Evolutionary conservation across 2,797 vertebrate species (phyloP), one percentile per base, ranked within the genome.

Genomic region (Alosa sapidissima): DNA sequence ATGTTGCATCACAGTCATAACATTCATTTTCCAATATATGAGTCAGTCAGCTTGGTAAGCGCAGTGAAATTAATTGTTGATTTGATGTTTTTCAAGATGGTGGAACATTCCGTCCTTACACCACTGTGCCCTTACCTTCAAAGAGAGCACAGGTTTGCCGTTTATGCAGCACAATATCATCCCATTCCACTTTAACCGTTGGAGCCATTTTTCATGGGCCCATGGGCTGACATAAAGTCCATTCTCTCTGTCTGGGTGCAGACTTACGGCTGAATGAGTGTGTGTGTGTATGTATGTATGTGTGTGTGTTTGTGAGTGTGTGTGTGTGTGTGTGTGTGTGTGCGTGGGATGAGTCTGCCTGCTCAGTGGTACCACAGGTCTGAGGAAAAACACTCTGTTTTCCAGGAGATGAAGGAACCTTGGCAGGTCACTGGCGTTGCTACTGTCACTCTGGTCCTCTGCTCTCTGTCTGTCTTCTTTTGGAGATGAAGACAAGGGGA

Each of bases 111-210:
- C 11, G 19, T 78, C 16, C 72, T 21, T 19, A 47, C 16, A 45
- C 36, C 41, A 47, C 36, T 47, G 3, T 78, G 72, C 6, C 72
- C 41, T 78, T 45, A 45, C 16, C 72, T 78, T 78, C 16, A 47
- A 21, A 78, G 19, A 78, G 36, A 75, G 41, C 45, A 41, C 36
- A 33, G 72, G 5, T 36, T 78, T 47, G 54, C 16, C 5, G 54
- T 55, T 5, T 21, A 55, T 78, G 72, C 72, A 47, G 72, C 72
- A 78, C 36, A 78, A 78, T 47, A 78, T 78, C 41, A 78, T 78
- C 72, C 72, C 16, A 19, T 78, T 45, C 45, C 41, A 78, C 5
- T 45, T 78, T 45, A 78, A 78, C 14, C 41, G 1, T 16, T 45
- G 14, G 41, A 47, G 72, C 72, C 72, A 78, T 78, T 78, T 78